Evolutionary conservation across 1,140 invertebrate genomes (phyloP), one percentile per base, ranked within the genome.

Genomic region (Rhizoglyphus robini): DNA sequence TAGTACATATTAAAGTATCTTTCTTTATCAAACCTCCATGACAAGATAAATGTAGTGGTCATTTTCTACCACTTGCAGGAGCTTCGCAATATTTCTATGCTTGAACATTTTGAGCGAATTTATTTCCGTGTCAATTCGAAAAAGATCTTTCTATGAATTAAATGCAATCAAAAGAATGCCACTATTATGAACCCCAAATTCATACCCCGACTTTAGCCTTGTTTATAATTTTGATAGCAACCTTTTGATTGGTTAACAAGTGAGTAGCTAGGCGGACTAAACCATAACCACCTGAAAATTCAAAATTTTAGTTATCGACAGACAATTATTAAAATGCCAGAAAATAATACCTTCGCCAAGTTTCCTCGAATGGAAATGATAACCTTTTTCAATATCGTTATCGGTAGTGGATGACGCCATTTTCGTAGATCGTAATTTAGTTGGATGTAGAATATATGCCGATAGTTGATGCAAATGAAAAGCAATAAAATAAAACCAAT

Each of bases 181-280:
- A n/a, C 25, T 0, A 63, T 1, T 5, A 46, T 13, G 8, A 58
- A 57, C 25, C 25, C n/a, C 47, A 29, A 30, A 68, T 61, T 58
- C 30, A 41, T 41, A 88, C 86, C 30, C 86, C 85, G 58, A 89
- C 73, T 25, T 77, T 73, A 57, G 76, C 76, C 75, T 90, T 90
- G 68, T 88, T 84, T 81, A 90, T 88, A 38, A 88, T 87, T 79
- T 90, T 90, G 58, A 90, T 82, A 20, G 88, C 88, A 63, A 90
- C 87, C 73, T 86, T 86, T 72, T 88, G 84, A 36, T 84, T 84
- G 46, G 88, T 88, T 2, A 85, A 74, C 13, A 83, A 69, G 76
- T 90, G 88, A 13, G 82, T 86, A 1, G 82, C 87, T 29, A 87
- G 75, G 72, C 88, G 87, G 4, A 90, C 88, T 78, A 87, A 87